A percentile compares a stretch with the other conserved stretches of the same genome.
Evolutionary conservation across 1,140 invertebrate species (phyloP).

Genomic region (Mercenaria mercenaria): DNA sequence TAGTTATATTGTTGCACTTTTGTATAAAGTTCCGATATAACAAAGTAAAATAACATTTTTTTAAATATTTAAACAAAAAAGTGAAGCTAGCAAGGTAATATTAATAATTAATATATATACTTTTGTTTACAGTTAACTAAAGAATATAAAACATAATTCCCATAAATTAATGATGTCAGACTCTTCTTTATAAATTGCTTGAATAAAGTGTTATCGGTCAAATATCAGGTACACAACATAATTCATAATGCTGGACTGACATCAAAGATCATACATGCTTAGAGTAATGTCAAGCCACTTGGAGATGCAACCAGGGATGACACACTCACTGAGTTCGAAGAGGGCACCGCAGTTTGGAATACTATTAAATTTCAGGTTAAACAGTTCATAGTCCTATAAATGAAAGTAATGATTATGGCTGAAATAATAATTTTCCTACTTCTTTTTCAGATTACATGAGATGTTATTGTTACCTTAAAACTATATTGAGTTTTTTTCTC

Average conservation of each 20-base stretch:
- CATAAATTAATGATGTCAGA: too few species aligned
- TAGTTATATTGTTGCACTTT: too few species aligned
- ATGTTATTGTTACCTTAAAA: too few species aligned
- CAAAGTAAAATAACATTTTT: too few species aligned
- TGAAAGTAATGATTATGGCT: neutral
- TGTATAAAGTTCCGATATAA: too few species aligned
- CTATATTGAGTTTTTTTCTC: too few species aligned
- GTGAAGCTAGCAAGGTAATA: too few species aligned
- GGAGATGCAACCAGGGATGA: neutral
- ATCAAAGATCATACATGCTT: neutral
- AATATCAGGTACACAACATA: neutral
- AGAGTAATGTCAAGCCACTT: neutral
- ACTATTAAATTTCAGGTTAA: constrained; percentile 10
- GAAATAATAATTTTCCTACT: neutral
- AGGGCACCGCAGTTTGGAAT: neutral
- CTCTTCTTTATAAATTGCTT: neutral
- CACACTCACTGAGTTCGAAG: neutral
- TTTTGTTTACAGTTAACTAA: too few species aligned
- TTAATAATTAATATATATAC: too few species aligned
- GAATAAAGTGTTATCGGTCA: neutral
- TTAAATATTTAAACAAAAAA: too few species aligned
- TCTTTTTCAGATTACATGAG: too few species aligned
- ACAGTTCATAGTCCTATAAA: neutral
- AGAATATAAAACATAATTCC: too few species aligned
- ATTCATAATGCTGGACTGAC: neutral